These are phyloP conservation scores for Odontomyia ornata DNA, from an alignment of 2,888 invertebrate species.

Conservation along the genomic window DNA sequence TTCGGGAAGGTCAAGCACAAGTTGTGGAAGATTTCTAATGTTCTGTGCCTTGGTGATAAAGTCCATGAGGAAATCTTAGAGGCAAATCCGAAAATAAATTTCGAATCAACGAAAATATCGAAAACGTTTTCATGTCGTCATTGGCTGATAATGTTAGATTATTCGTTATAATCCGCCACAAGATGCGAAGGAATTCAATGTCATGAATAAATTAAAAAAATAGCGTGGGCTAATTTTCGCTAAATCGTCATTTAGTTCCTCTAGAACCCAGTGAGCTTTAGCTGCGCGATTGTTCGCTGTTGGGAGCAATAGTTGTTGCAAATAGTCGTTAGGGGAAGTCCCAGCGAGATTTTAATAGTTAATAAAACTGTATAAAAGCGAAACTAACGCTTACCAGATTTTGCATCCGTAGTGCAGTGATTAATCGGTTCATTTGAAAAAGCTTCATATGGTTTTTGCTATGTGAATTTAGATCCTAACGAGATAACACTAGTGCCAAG, in stretches of 20 bases:
- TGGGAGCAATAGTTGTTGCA: not conserved
- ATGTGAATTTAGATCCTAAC: no score
- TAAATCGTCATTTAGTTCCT: not conserved
- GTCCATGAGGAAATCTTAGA: not conserved
- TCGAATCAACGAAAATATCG: not conserved
- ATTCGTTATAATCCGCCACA: not conserved
- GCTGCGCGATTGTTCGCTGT: not conserved
- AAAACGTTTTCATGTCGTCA: not conserved
- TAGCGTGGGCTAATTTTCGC: not conserved
- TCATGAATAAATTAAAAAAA: not conserved
- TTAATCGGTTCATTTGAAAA: no score
- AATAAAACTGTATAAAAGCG: not conserved
- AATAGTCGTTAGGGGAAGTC: slow-evolving; percentile 1
- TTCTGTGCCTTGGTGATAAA: not conserved
- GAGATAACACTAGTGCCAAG: not conserved
- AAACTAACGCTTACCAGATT: not conserved
- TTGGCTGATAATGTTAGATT: not conserved
- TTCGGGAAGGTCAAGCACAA: not conserved
- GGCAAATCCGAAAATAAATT: not conserved
- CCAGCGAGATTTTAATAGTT: not conserved
- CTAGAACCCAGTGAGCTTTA: not conserved
- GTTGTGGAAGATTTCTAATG: not conserved
- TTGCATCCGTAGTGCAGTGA: not conserved
- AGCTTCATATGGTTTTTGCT: no score
- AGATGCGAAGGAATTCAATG: no score